Evolutionary conservation across 2,797 vertebrate species (phyloP).

Genomic region (Danio jaintianensis): DNA sequence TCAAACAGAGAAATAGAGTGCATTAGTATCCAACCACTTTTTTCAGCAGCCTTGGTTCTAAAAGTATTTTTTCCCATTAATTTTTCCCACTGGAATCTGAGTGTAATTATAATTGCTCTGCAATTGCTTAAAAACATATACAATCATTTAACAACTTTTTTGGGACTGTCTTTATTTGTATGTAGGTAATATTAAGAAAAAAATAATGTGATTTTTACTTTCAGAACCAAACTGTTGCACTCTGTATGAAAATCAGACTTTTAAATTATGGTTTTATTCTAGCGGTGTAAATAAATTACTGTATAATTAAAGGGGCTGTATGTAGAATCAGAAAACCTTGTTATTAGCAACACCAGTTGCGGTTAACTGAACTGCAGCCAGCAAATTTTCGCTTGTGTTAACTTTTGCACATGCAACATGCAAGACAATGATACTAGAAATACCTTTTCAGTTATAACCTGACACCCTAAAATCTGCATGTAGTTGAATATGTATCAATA

Average conservation of each 20-base stretch:
- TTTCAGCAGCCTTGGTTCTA: background rate
- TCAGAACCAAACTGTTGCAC: background rate
- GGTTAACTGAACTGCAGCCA: no score
- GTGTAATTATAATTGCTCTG: no score
- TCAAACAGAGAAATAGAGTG: background rate
- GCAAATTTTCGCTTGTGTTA: no score
- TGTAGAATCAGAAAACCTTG: no score
- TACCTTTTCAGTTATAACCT: no score
- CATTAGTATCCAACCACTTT: background rate
- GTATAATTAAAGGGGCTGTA: conserved; percentile 67
- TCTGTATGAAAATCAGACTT: background rate
- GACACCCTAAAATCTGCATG: no score
- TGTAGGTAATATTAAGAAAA: no score
- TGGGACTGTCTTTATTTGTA: no score
- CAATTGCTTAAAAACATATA: conserved; percentile 6
- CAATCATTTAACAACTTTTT: background rate
- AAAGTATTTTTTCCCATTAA: background rate
- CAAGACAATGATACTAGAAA: no score
- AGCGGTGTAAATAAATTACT: conserved; percentile 37
- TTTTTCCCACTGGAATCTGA: background rate
- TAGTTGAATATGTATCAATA: no score
- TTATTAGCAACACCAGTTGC: no score
- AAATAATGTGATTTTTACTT: background rate
- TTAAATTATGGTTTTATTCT: background rate
- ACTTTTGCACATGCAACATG: no score